Conservation (phyloP, 2,113 vertebrate genomes). For the Cricetomys ansorgei region DNA sequence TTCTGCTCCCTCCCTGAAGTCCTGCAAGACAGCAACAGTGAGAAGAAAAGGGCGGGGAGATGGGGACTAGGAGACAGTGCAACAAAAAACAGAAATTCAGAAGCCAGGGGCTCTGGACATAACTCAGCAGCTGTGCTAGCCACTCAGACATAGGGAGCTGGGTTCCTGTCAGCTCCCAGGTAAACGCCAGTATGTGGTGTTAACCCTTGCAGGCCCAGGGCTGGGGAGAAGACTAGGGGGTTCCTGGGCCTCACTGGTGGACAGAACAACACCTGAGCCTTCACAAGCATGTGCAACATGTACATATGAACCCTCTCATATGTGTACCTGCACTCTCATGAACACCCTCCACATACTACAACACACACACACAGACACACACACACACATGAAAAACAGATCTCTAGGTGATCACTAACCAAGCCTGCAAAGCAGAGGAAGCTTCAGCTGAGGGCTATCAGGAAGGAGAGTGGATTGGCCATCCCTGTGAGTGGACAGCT, state of each 20-base stretch:
- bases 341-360: no score
- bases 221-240: background rate
- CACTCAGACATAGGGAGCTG: background rate
- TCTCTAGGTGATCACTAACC: background rate
- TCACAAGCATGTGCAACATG: background rate
- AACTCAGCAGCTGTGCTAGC: background rate
- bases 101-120: no score
- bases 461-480: background rate
- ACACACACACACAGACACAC: background rate
- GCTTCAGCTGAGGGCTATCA: no score
- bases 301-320: background rate
- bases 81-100: background rate
- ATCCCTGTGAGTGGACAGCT: background rate
- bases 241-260: background rate
- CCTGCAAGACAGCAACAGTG: background rate
- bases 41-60: background rate
- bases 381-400: background rate
- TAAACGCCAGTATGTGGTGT: background rate
- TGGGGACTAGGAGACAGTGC: background rate
- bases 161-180: background rate
- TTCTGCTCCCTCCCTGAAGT: background rate
- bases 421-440: background rate
- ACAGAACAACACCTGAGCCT: background rate
- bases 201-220: background rate
- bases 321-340: background rate